phyloP scores from a whole-genome alignment of 2,888 invertebrate genomes.

The Aporophyla lueneburgensis region DNA sequence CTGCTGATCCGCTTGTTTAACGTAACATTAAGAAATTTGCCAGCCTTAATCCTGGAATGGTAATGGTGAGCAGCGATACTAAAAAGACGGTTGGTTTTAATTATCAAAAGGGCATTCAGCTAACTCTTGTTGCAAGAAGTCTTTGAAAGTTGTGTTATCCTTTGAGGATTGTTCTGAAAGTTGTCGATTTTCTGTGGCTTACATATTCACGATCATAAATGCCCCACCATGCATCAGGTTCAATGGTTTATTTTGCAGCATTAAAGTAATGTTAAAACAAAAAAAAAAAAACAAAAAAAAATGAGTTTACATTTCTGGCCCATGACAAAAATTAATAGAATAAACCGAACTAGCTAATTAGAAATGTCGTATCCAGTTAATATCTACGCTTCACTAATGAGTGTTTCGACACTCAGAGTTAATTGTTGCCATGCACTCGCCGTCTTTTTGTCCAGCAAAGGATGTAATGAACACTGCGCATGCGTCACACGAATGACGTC shows the following conservation, averaged over 20 bases:
- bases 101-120: neutral
- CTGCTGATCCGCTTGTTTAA: neutral
- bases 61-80: neutral
- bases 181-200: neutral
- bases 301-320: neutral
- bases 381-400: conserved; percentile 45
- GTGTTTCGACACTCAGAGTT: conserved; percentile 50
- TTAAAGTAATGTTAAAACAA: neutral
- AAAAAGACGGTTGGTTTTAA: neutral
- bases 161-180: neutral
- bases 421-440: conserved; percentile 52
- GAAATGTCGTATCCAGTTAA: conserved; percentile 33
- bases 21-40: neutral
- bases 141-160: neutral
- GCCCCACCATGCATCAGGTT: neutral
- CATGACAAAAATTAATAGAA: neutral
- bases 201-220: neutral
- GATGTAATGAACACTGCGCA: conserved; percentile 41
- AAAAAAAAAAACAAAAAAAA: too few relatives aligned
- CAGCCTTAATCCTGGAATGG: neutral
- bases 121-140: neutral
- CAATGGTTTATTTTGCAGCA: neutral
- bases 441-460: conserved; percentile 50
- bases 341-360: conserved; percentile 9
- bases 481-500: conserved; percentile 43